These are phyloP conservation scores for Tenrec ecaudatus DNA, from an alignment of 2,113 vertebrate genomes.

Conservation along the genomic window DNA sequence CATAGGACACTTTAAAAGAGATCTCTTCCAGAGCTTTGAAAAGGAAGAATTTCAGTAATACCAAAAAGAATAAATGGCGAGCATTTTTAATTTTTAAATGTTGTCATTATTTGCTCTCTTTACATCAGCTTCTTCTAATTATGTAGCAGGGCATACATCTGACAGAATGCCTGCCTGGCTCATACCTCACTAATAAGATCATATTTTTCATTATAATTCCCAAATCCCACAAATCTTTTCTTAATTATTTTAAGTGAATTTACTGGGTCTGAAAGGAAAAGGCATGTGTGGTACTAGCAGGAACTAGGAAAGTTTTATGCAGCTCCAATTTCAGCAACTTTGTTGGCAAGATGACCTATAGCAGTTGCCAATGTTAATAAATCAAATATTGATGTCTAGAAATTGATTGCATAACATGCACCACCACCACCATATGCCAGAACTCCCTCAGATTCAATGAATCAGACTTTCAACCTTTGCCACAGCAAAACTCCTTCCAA, in stretches of 20 bases:
- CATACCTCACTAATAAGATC: slow-evolving; percentile 80
- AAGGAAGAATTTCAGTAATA: slow-evolving; percentile 37
- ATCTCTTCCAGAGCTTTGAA: slow-evolving; percentile 39
- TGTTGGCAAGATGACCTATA: slow-evolving; percentile 49
- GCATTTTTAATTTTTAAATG: slow-evolving; percentile 73
- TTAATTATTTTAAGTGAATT: slow-evolving; percentile 80
- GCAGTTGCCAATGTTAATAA: slow-evolving; percentile 69
- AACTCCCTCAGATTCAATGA: neutral
- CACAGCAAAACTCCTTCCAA: neutral
- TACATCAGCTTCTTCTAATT: slow-evolving; percentile 69
- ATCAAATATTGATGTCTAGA: slow-evolving; percentile 59
- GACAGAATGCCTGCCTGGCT: slow-evolving; percentile 68
- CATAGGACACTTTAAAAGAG: neutral
- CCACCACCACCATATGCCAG: neutral
- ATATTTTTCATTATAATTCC: slow-evolving; percentile 75
- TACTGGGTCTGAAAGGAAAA: slow-evolving; percentile 65
- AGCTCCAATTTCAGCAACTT: slow-evolving; percentile 70
- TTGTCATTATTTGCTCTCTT: slow-evolving; percentile 70
- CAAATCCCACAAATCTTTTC: slow-evolving; percentile 79
- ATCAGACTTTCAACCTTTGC: neutral
- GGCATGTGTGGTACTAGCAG: slow-evolving; percentile 48
- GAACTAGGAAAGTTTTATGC: slow-evolving; percentile 58
- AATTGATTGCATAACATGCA: slow-evolving; percentile 6
- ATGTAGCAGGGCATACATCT: slow-evolving; percentile 34
- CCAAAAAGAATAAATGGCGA: slow-evolving; percentile 71